Evolutionary conservation across 2,113 vertebrate species (phyloP).

Genomic region (Neodon shergylaensis): DNA sequence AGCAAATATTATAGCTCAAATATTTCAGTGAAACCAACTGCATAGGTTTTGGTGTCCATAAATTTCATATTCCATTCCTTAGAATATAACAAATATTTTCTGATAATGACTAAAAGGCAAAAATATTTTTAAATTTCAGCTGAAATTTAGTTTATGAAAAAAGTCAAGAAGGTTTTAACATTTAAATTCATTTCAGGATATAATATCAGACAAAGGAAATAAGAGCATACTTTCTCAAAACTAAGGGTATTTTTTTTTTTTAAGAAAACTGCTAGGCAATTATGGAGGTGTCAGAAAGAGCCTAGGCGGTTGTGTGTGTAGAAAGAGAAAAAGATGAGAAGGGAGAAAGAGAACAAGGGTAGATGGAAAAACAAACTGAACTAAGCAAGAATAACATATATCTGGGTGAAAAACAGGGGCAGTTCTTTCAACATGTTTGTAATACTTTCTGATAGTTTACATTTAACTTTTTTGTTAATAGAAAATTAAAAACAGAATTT

Average conservation of each 20-base stretch:
- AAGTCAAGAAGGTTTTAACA: not conserved
- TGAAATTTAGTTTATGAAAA: conserved; percentile 35
- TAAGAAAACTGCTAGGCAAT: not conserved
- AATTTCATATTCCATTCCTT: conserved; percentile 6
- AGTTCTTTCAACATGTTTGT: not conserved
- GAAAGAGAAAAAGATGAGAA: not conserved
- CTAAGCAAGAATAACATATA: not conserved
- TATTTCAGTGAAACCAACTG: conserved; percentile 14
- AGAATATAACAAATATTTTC: not conserved
- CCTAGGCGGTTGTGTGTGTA: not conserved
- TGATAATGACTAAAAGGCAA: not conserved
- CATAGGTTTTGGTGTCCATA: not conserved
- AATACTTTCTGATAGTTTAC: not conserved
- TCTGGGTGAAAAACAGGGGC: not conserved
- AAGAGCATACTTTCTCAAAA: not conserved
- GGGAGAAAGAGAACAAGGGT: not conserved
- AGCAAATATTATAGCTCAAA: conserved; percentile 23
- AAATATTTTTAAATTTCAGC: not conserved
- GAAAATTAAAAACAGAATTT: not conserved
- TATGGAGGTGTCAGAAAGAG: not conserved
- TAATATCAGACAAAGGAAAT: not conserved
- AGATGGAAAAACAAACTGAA: not conserved
- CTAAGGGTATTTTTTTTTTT: not conserved
- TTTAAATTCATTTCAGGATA: not conserved
- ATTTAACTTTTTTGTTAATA: not conserved